Percentiles rank a stretch among this genome's conserved stretches.
Evolutionary conservation across 2,113 vertebrate genomes (phyloP).

Genomic region (Cottus gobio): DNA sequence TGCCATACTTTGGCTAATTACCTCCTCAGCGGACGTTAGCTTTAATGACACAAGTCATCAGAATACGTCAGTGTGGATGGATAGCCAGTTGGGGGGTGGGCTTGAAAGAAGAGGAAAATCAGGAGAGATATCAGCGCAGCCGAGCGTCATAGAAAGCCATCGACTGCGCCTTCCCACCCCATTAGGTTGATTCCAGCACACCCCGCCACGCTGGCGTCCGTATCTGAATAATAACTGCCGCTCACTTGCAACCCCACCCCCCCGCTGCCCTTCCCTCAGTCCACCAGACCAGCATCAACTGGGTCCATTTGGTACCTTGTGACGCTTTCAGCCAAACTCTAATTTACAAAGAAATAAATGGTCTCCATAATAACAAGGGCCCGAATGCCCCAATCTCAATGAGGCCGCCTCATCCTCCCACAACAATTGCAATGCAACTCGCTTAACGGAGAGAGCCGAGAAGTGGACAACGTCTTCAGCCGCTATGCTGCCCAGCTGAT

Average conservation of each 20-base stretch:
- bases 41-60: slow-evolving; percentile 86
- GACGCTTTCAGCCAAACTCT: slow-evolving; percentile 76
- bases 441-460: slow-evolving; percentile 17
- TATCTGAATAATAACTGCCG: slow-evolving; percentile 81
- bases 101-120: slow-evolving; percentile 58
- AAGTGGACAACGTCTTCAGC: slow-evolving; percentile 38
- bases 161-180: slow-evolving; percentile 81
- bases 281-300: slow-evolving; percentile 71
- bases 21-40: slow-evolving; percentile 79
- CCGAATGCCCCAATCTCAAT: slow-evolving; percentile 48
- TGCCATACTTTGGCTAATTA: slow-evolving; percentile 85
- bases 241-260: slow-evolving; percentile 66
- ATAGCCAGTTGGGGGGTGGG: slow-evolving; percentile 60
- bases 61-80: slow-evolving; percentile 80
- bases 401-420: slow-evolving; percentile 53
- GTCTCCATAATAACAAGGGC: slow-evolving; percentile 72
- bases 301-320: slow-evolving; percentile 78
- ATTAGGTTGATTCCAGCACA: slow-evolving; percentile 79
- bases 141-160: slow-evolving; percentile 77
- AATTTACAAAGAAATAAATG: slow-evolving; percentile 80
- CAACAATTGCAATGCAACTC: slow-evolving; percentile 42
- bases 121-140: slow-evolving; percentile 78
- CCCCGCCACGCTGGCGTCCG: slow-evolving; percentile 63
- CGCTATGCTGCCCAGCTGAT: slow-evolving; percentile 45
- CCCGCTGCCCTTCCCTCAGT: slow-evolving; percentile 65